A percentile compares a stretch with the other conserved stretches of the same genome.
Evolutionary conservation across 1,140 invertebrate species (phyloP).

Genomic region (Odontomachus brunneus): DNA sequence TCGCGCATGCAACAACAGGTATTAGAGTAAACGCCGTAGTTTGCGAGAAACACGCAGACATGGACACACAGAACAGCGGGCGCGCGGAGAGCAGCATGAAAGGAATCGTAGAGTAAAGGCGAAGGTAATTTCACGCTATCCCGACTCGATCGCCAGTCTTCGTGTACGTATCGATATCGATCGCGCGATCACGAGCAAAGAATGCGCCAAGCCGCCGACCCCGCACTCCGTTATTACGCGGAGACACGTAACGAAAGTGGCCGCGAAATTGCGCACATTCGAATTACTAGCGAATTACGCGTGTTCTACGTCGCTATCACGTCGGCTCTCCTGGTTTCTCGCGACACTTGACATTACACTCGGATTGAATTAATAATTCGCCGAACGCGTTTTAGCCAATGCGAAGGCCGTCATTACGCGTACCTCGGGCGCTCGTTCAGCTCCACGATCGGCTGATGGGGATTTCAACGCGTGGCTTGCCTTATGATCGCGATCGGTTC

Average conservation of each 20-base stretch:
- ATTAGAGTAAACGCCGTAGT: conserved; percentile 4
- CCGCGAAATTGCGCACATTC: neutral
- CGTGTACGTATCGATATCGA: conserved; percentile 22
- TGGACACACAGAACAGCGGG: neutral
- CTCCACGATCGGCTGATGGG: conserved; percentile 5
- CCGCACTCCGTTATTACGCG: conserved; percentile 2
- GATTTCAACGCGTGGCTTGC: conserved; percentile 1
- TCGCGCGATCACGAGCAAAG: conserved; percentile 37
- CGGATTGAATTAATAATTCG: conserved; percentile 9
- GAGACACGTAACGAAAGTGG: conserved; percentile 29
- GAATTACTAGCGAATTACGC: neutral
- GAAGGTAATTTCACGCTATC: conserved; percentile 39
- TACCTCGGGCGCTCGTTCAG: neutral
- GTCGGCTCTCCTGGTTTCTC: no score
- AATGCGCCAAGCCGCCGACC: conserved; percentile 14
- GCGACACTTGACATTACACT: no score
- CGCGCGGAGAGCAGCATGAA: neutral
- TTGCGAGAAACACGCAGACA: neutral
- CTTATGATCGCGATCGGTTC: neutral
- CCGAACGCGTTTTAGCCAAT: neutral
- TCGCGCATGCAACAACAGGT: neutral
- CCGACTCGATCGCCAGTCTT: neutral
- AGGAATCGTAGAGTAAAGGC: conserved; percentile 34
- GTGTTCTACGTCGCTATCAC: no score
- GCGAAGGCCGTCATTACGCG: neutral